A percentile compares a stretch with the other conserved stretches of the same genome.
phyloP scores from a whole-genome alignment of 2,113 vertebrate genomes.

The Zosterops borbonicus region DNA sequence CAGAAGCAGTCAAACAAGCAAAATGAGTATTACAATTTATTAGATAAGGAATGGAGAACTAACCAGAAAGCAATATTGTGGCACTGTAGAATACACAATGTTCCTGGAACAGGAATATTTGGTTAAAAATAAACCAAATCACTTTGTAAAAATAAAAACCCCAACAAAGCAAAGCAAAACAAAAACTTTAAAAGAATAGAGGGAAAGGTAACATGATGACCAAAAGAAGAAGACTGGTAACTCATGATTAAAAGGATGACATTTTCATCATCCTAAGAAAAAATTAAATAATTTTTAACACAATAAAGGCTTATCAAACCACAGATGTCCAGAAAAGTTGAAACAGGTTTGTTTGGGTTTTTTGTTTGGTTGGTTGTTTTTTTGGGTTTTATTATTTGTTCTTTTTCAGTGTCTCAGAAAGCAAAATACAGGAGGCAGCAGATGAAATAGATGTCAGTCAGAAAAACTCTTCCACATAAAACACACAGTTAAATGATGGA shows the following conservation, averaged over 20 bases:
- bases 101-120: slow-evolving; percentile 4
- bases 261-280: neutral
- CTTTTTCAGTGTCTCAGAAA: neutral
- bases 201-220: neutral
- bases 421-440: neutral
- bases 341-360: neutral
- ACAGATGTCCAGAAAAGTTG: neutral
- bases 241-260: neutral
- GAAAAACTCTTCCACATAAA: neutral
- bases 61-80: neutral
- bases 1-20: slow-evolving; percentile 52
- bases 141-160: neutral
- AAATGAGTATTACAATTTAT: slow-evolving; percentile 53
- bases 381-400: neutral
- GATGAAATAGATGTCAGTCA: neutral
- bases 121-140: neutral
- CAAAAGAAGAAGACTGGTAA: neutral
- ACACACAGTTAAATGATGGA: neutral
- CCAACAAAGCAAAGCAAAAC: neutral
- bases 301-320: neutral
- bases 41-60: slow-evolving; percentile 1
- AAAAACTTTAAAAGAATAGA: neutral
- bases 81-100: slow-evolving; percentile 5
- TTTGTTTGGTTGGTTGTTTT: neutral
- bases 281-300: neutral